These are phyloP conservation scores for Polylopha cassiicola DNA, from an alignment of 2,888 invertebrate species.

Conservation along the genomic window DNA sequence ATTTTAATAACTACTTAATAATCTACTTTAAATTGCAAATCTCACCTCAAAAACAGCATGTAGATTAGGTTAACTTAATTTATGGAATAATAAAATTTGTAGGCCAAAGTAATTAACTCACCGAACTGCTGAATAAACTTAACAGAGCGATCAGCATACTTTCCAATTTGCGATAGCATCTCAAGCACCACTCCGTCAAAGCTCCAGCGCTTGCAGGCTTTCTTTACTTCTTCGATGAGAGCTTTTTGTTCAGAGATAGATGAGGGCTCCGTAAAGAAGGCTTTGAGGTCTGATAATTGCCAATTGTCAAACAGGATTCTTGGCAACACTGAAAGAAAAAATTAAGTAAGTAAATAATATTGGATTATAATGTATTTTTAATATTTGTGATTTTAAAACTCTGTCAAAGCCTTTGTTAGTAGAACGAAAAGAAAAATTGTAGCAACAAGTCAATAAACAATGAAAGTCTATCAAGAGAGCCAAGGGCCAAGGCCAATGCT, in stretches of 20 bases:
- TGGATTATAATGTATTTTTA: too few species aligned
- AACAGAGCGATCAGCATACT: constrained; percentile 81
- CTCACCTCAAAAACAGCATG: neutral
- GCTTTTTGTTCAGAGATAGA: constrained; percentile 81
- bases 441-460: too few species aligned
- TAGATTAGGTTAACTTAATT: neutral
- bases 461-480: too few species aligned
- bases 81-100: constrained; percentile 4
- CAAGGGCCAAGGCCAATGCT: too few species aligned
- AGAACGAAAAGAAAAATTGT: neutral
- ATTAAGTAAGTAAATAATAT: neutral
- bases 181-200: constrained; percentile 95
- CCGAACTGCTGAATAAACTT: constrained; percentile 81
- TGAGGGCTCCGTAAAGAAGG: constrained; percentile 81
- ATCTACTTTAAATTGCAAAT: neutral
- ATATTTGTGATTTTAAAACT: neutral
- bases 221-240: constrained; percentile 82
- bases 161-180: constrained; percentile 86
- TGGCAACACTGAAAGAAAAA: constrained; percentile 84
- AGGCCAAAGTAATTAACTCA: constrained; percentile 39
- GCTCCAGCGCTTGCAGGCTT: constrained; percentile 83
- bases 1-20: neutral
- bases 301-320: constrained; percentile 93
- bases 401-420: neutral
- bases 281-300: constrained; percentile 83